Percentiles rank a stretch among this genome's conserved stretches.
These are phyloP conservation scores for Rhinoderma darwinii DNA, from an alignment of 2,113 vertebrate genomes.

Conservation along the genomic window DNA sequence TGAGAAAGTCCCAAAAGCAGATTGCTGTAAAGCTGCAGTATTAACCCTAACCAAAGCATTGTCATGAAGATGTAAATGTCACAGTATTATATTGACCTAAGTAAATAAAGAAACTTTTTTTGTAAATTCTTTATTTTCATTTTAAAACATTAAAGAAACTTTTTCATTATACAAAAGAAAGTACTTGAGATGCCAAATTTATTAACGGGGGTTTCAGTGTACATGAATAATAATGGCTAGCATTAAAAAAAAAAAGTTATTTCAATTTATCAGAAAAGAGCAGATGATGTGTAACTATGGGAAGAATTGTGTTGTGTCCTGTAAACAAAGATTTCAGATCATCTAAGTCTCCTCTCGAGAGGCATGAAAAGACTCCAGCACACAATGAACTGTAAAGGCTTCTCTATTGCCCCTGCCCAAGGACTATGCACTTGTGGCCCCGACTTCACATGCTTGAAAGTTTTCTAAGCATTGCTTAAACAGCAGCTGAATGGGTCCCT, in stretches of 20 bases:
- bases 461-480: conserved; percentile 69
- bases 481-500: conserved; percentile 63
- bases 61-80: background rate
- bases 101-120: too few species aligned
- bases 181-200: background rate
- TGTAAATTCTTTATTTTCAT: too few species aligned
- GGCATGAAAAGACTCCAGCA: conserved; percentile 50
- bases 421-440: conserved; percentile 65
- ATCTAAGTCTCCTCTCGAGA: conserved; percentile 50
- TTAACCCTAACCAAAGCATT: background rate
- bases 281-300: background rate
- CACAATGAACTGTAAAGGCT: conserved; percentile 65
- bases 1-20: background rate
- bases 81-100: background rate
- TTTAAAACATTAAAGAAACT: background rate
- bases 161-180: background rate
- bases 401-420: conserved; percentile 59
- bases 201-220: background rate
- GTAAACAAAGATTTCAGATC: conserved; percentile 40
- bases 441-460: conserved; percentile 65
- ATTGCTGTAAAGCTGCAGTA: background rate
- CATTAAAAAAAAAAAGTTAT: background rate
- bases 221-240: background rate
- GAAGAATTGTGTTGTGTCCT: conserved; percentile 1
- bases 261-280: background rate